phyloP scores from a whole-genome alignment of 2,888 invertebrate genomes.

The Drosophila hamatofila region DNA sequence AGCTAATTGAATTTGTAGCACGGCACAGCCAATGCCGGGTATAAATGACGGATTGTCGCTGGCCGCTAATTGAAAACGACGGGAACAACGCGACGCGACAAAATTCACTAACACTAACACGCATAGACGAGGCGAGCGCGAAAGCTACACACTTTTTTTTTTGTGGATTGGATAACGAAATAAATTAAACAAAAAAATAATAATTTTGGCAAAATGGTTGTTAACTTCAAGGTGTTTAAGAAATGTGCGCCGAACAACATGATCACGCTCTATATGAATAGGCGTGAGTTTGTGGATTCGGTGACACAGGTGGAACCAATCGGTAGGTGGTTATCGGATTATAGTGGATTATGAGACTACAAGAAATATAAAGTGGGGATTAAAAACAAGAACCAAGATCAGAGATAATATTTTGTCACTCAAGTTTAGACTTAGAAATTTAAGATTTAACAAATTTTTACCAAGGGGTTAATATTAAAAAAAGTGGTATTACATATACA shows the following conservation, averaged over 20 bases:
- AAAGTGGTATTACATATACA: too few relatives aligned
- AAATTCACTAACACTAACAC: slow-evolving; percentile 10
- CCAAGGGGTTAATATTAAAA: too few relatives aligned
- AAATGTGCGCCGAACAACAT: slow-evolving; percentile 95
- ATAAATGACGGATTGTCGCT: slow-evolving; percentile 71
- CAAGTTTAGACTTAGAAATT: too few relatives aligned
- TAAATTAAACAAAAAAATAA: not conserved
- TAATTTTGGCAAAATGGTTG: slow-evolving; percentile 88
- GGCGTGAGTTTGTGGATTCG: slow-evolving; percentile 95
- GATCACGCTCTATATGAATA: slow-evolving; percentile 93
- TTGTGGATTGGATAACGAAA: slow-evolving; percentile 3
- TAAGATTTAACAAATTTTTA: too few relatives aligned
- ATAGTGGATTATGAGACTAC: slow-evolving; percentile 47
- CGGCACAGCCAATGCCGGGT: slow-evolving; percentile 59
- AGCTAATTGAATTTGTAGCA: slow-evolving; percentile 73
- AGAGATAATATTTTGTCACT: not conserved
- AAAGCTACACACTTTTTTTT: slow-evolving; percentile 8
- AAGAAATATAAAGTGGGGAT: too few relatives aligned
- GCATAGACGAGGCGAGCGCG: slow-evolving; percentile 43
- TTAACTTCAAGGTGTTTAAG: slow-evolving; percentile 96
- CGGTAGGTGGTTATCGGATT: slow-evolving; percentile 87
- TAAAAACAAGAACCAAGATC: not conserved
- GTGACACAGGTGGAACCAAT: slow-evolving; percentile 94
- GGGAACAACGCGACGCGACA: slow-evolving; percentile 68
- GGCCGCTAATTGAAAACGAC: slow-evolving; percentile 73